Percentiles rank a stretch among this genome's conserved stretches.
phyloP scores from a whole-genome alignment of 23 tunicate genomes.

The Styela clava region DNA sequence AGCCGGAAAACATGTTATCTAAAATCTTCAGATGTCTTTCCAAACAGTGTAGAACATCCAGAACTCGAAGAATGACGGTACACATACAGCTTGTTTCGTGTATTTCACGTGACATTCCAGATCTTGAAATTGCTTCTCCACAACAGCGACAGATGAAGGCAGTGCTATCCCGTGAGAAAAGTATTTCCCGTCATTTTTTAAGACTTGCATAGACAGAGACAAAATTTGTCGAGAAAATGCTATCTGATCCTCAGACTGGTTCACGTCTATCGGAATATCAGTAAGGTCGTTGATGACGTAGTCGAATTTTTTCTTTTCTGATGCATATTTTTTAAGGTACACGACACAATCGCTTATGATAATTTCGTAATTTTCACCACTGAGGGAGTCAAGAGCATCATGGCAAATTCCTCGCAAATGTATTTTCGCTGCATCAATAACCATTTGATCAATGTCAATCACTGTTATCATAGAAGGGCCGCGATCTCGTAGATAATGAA shows the following conservation, averaged over 20 bases:
- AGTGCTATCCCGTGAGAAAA: slow-evolving; percentile 52
- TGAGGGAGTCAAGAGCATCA: slow-evolving; percentile 57
- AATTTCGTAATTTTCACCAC: slow-evolving; percentile 64
- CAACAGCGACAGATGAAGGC: slow-evolving; percentile 35
- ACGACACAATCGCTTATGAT: slow-evolving; percentile 75
- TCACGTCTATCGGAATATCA: slow-evolving; percentile 79
- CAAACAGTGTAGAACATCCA: slow-evolving; percentile 82
- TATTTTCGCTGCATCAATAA: slow-evolving; percentile 64
- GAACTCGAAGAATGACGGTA: slow-evolving; percentile 78
- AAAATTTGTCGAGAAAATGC: slow-evolving; percentile 66
- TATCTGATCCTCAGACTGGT: slow-evolving; percentile 56
- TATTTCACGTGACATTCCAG: slow-evolving; percentile 40
- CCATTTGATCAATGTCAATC: slow-evolving; percentile 90
- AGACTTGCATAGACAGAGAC: slow-evolving; percentile 44
- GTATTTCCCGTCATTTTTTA: slow-evolving; percentile 71
- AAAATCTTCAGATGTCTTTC: slow-evolving; percentile 36
- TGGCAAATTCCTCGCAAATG: slow-evolving; percentile 84
- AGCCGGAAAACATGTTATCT: no score
- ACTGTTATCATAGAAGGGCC: slow-evolving; percentile 68
- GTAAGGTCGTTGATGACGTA: slow-evolving; percentile 80
- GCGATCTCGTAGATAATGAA: slow-evolving; percentile 54
- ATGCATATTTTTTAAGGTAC: slow-evolving; percentile 38
- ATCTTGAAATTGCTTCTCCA: slow-evolving; percentile 47
- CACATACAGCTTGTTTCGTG: slow-evolving; percentile 56
- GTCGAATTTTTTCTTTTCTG: slow-evolving; percentile 65